Evolutionary conservation across 2,113 vertebrate genomes (phyloP), one percentile per base, ranked within the genome.

Genomic region (Nesoenas mayeri): DNA sequence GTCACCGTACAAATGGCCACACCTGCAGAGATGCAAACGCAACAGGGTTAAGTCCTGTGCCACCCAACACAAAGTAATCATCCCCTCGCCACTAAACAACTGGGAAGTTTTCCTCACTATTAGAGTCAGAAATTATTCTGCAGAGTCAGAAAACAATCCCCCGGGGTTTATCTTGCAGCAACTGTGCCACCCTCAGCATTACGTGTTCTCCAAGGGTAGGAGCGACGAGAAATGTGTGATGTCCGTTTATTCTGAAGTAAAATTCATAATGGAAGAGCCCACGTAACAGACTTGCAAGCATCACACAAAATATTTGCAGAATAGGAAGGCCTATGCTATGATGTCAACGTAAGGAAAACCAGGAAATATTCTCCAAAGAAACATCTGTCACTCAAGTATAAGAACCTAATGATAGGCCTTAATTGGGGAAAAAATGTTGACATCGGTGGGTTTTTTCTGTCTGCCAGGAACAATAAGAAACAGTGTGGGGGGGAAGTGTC

Each of bases 1-100:
- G 92, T 98, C 98, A 28, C 97, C 97, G 32, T 98, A 96, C 81
- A 99, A 75, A 78, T 99, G 98, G 65, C 98, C 98, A 97, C 98
- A 99, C 91, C 98, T 98, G 60, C 32, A 92, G 50, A 87, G 34
- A 47, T 9, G n/a, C 17, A 93, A 90, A 83, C 38, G 51, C 64
- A 28, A 42, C 36, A 53, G 20, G 65, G 18, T 44, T 67, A 47
- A 79, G 51, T 28, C 50, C 38, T 32, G 4, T 4, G 19, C 6
- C 29, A 56, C 11, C 32, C 44, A 51, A 5, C 32, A 32, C 16
- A 31, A 53, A 20, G 22, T 5, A 58, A 2, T 1, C 44, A 42
- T 1, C 4, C 9, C 16, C 36, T 61, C 1, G 1, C 13, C 5
- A 12, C 12, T 60, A 8, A 81, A 22, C n/a, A 50, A n/a, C 58